Evolutionary conservation across 2,797 vertebrate species (phyloP), one percentile per base, ranked within the genome.

Genomic region (Sebastes itinus): DNA sequence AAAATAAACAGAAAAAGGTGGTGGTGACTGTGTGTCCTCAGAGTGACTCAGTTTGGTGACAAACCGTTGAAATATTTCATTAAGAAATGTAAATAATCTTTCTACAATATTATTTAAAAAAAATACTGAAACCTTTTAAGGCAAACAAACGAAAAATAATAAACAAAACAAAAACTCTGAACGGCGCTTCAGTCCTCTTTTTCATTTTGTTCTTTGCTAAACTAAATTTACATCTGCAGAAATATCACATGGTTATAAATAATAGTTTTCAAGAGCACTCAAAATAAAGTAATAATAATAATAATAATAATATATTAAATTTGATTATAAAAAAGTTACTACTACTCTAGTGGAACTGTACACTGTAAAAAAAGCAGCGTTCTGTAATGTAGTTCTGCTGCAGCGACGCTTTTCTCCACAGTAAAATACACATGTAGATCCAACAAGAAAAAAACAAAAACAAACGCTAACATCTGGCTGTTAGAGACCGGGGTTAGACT

Each of bases 291-390:
- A 7, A 63, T 75, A 80, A 77, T 85, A 80, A 82, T 62, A 78
- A 81, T 73, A 38, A 68, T 82, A 88, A 92, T 87, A 88, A 97
- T 97, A 98, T 97, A 97, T 97, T 97, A 97, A 97, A 97, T 97
- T 96, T 96, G 94, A 95, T 96, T 95, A 96, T 96, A 96, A 97
- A 96, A 65, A 97, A 97, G 92, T 84, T 83, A 86, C 82, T 81
- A 71, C 94, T 86, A 94, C 90, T 96, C 86, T 91, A 92, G 90
- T 88, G 91, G 77, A 83, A 95, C 95, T 96, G 95, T 97, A 97
- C 96, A 96, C 88, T 93, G 95, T 94, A 96, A 54, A 89, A 93
- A 92, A 96, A 96, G 87, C 96, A 95, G 94, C 74, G 25, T 88
- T 80, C 80, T 85, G 72, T 70, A 65, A 75, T 72, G 81, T 78